Conservation (phyloP, 1,140 invertebrate genomes). For the Nebria ingens region DNA sequence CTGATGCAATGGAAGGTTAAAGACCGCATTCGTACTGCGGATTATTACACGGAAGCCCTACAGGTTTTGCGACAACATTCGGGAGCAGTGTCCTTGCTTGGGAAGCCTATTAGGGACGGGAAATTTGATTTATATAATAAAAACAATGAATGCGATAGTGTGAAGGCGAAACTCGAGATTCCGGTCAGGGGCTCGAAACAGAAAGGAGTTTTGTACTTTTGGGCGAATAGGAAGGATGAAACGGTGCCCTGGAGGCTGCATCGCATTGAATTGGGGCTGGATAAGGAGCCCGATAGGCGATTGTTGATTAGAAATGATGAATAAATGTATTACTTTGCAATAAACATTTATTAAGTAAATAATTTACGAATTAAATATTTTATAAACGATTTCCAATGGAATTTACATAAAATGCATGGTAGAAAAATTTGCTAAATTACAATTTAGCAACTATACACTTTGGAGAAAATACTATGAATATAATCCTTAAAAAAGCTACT, state of each 20-base stretch:
- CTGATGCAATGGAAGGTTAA: conserved; percentile 36
- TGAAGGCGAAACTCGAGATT: conserved; percentile 45
- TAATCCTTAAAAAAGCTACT: background rate
- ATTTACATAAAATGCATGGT: conserved; percentile 8
- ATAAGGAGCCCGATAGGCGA: conserved; percentile 38
- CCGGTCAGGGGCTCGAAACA: conserved; percentile 48
- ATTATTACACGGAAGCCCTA: conserved; percentile 47
- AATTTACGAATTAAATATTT: conserved; percentile 5
- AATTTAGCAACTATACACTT: conserved; percentile 6
- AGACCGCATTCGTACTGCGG: conserved; percentile 35
- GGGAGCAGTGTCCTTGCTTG: conserved; percentile 45
- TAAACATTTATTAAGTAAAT: conserved; percentile 9
- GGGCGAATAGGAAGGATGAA: conserved; percentile 33
- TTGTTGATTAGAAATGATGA: conserved; percentile 32
- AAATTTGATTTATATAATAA: conserved; percentile 43
- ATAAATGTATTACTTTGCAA: background rate
- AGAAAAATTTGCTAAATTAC: conserved; percentile 9
- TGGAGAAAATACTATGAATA: background rate
- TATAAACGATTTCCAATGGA: conserved; percentile 5
- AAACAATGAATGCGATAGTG: conserved; percentile 42
- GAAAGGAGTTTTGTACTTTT: conserved; percentile 43
- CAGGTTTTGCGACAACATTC: conserved; percentile 40
- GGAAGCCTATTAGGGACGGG: conserved; percentile 52
- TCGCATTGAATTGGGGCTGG: conserved; percentile 42
- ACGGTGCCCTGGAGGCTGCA: conserved; percentile 37